A percentile compares a stretch with the other conserved stretches of the same genome.
Evolutionary conservation across 2,888 invertebrate species (phyloP).

Genomic region (Papilio elwesi): DNA sequence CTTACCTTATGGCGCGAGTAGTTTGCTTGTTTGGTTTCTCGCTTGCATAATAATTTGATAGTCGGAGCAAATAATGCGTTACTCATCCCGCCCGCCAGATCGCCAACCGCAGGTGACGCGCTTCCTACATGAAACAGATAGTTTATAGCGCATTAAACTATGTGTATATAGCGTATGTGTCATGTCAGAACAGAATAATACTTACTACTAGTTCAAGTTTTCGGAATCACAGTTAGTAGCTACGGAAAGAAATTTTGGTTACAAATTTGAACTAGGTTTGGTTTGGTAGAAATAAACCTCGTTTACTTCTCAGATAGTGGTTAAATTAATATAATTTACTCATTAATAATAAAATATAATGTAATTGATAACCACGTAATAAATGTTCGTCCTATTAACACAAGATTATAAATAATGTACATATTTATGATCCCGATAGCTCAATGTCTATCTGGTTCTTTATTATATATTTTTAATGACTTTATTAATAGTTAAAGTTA

Average conservation of each 20-base stretch:
- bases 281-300: too few species aligned
- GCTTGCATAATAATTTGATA: slow-evolving; percentile 59
- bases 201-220: not conserved
- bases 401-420: too few species aligned
- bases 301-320: too few species aligned
- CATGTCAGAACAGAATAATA: slow-evolving; percentile 26
- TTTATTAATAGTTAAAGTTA: too few species aligned
- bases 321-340: too few species aligned
- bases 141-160: slow-evolving; percentile 55
- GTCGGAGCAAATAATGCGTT: slow-evolving; percentile 54
- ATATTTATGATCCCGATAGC: too few species aligned
- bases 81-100: slow-evolving; percentile 55
- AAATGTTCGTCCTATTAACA: too few species aligned
- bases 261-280: not conserved
- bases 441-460: too few species aligned
- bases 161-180: slow-evolving; percentile 40
- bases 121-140: slow-evolving; percentile 41
- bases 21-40: slow-evolving; percentile 47
- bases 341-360: too few species aligned
- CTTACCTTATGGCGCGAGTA: slow-evolving; percentile 42
- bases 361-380: too few species aligned
- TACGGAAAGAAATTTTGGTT: not conserved
- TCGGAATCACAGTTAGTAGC: not conserved
- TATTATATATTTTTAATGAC: too few species aligned
- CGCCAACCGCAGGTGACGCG: slow-evolving; percentile 45